These are phyloP conservation scores for Bhutanitis thaidina DNA, from an alignment of 2,888 invertebrate genomes.

Conservation along the genomic window DNA sequence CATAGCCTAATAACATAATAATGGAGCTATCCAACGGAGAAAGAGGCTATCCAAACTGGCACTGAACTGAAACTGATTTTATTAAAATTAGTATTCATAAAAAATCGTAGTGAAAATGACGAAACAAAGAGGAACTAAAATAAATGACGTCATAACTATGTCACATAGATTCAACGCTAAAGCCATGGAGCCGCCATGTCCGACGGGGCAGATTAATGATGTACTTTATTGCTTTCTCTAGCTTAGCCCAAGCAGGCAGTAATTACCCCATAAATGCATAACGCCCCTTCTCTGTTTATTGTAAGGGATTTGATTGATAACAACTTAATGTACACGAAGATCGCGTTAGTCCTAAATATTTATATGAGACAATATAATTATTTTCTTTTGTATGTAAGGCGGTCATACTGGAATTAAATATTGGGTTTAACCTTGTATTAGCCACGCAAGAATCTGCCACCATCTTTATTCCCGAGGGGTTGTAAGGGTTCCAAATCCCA, in stretches of 20 bases:
- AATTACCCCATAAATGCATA: conserved; percentile 20
- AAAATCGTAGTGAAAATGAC: not conserved
- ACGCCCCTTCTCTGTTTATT: conserved; percentile 12
- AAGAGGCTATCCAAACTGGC: too few species aligned
- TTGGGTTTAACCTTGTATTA: too few species aligned
- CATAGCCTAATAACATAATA: too few species aligned
- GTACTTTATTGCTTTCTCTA: conserved; percentile 28
- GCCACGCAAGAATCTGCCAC: too few species aligned
- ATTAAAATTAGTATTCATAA: too few species aligned
- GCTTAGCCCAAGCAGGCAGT: conserved; percentile 18
- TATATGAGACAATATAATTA: too few species aligned
- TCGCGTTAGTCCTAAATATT: not conserved
- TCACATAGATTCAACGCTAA: conserved; percentile 14
- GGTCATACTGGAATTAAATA: too few species aligned
- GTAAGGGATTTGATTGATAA: conserved; percentile 16
- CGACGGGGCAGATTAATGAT: conserved; percentile 28
- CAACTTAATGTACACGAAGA: conserved; percentile 1
- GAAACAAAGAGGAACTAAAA: conserved; percentile 2
- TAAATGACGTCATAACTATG: conserved; percentile 21
- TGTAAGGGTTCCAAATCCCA: too few species aligned
- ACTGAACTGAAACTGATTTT: too few species aligned
- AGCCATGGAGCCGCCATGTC: conserved; percentile 22
- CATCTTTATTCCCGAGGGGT: too few species aligned
- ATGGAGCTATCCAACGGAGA: too few species aligned
- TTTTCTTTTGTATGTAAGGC: too few species aligned